Evolutionary conservation across 2,113 vertebrate species (phyloP), one percentile per base, ranked within the genome.

Genomic region (Sigmodon hispidus): DNA sequence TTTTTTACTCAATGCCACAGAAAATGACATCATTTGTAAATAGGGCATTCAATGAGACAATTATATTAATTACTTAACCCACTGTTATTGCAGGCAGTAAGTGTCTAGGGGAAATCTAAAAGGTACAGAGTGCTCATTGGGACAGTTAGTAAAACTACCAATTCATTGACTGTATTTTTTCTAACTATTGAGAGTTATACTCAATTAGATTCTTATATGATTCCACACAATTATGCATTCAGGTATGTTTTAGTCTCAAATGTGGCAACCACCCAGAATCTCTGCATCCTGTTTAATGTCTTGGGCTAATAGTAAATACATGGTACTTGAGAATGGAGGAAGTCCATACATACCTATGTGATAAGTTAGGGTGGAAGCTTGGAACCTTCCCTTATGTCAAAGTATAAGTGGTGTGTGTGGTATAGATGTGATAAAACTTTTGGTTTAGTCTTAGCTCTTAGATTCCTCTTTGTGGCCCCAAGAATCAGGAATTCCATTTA

Each of bases 231-330:
- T 52, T 90, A 70, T 45, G 31, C 12, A 72, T 80, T 12, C 4
- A 65, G 40, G 13, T 19, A 52, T 59, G 94, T 87, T 93, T 79
- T 85, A 90, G 5, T 89, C 55, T 43, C 29, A 67, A 90, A 81
- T 61, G 4, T 92, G 31, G 52, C 87, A 81, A 76, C 11, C 26
- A 72, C 43, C 26, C 26, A 67, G 40, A 81, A 34, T 61, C 45
- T 84, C 69, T 90, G 83, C 21, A 72, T 75, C 73, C 61, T 84
- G n/a, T 15, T 48, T 93, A 34, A 77, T 83, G 12, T 95, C n/a
- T 72, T 90, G n/a, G 40, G 59, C 21, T 96, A 15, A 40, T 79
- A 63, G 29, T 85, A 65, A 94, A 65, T 22, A 16, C 36, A 36
- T 12, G 11, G 22, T 48, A 87, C 36, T 76, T 93, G n/a, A 63